Conservation (phyloP, 2,888 invertebrate species). For the Mantis religiosa region DNA sequence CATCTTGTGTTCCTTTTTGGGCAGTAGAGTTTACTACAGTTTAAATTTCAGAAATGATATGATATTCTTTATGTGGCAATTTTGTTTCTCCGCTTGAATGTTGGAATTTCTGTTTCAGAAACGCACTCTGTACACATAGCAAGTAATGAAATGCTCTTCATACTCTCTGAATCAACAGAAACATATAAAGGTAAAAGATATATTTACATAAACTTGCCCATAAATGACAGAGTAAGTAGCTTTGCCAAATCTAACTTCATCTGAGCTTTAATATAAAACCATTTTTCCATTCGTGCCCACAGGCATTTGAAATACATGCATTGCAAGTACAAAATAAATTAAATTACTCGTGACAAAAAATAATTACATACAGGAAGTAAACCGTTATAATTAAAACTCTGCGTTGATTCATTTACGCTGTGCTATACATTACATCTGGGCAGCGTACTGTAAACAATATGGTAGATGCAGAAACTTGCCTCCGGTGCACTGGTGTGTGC, state of each 20-base stretch:
- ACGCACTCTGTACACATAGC: too few relatives aligned
- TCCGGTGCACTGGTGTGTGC: background rate
- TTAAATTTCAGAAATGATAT: too few relatives aligned
- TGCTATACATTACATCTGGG: background rate
- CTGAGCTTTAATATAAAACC: background rate
- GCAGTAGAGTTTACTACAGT: too few relatives aligned
- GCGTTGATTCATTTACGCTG: background rate
- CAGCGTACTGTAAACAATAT: background rate
- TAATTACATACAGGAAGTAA: background rate
- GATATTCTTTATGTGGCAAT: too few relatives aligned
- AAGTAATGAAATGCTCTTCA: too few relatives aligned
- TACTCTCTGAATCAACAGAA: background rate
- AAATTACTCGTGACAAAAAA: background rate
- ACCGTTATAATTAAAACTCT: background rate
- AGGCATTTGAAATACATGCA: background rate
- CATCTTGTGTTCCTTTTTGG: too few relatives aligned
- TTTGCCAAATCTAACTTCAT: background rate
- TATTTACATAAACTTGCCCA: background rate
- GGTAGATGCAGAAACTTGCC: background rate
- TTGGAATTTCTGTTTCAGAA: too few relatives aligned
- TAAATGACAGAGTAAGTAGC: background rate
- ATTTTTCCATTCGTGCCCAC: background rate
- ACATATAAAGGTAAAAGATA: background rate
- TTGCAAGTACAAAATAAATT: background rate
- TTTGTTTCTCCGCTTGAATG: too few relatives aligned